A percentile compares a stretch with the other conserved stretches of the same genome.
Conservation (phyloP, 1,140 invertebrate species). For the Monomorium pharaonis region DNA sequence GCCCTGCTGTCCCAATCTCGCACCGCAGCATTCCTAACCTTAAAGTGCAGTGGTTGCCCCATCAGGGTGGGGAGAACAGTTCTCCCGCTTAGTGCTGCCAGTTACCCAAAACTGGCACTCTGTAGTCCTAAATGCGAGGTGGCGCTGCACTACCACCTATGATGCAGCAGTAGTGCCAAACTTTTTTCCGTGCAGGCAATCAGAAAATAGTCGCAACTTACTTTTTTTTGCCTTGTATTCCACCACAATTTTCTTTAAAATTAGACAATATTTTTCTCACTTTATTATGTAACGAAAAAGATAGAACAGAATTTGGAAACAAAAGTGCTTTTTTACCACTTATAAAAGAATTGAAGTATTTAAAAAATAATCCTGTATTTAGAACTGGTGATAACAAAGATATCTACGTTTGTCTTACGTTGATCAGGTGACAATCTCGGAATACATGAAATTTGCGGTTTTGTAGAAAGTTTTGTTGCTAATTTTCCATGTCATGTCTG, state of each 20-base stretch:
- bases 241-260: background rate
- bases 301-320: background rate
- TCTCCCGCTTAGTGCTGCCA: too few species aligned
- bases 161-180: too few species aligned
- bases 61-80: too few species aligned
- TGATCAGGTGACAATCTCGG: background rate
- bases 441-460: background rate
- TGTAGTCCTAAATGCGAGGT: too few species aligned
- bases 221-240: background rate
- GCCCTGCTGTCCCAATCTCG: too few species aligned
- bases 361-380: background rate
- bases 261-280: background rate
- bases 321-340: background rate
- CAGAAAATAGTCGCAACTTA: background rate
- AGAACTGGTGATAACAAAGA: background rate
- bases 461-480: background rate
- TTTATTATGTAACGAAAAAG: background rate
- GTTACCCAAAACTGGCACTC: too few species aligned
- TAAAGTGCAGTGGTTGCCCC: too few species aligned
- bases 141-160: too few species aligned
- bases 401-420: background rate
- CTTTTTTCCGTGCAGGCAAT: too few species aligned
- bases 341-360: background rate
- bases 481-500: background rate
- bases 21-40: too few species aligned